Base-by-base conservation (phyloP, 2,888 invertebrate species). In the Boloria euphrosyne region DNA sequence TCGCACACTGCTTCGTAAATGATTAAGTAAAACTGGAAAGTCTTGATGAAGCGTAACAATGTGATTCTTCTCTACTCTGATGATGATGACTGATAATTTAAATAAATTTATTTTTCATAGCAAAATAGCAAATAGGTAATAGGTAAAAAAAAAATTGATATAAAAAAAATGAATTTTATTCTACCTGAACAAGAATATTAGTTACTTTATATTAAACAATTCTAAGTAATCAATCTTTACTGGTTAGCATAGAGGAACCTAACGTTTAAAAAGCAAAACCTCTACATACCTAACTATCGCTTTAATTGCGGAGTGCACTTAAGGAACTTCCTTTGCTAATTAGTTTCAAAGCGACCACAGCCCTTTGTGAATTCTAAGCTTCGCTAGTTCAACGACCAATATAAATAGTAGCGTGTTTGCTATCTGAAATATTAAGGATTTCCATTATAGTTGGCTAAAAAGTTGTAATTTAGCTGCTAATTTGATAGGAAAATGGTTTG, bases 321-420 rank as follows among this genome's bases (percentile, higher is more conserved):
- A 61, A 61, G 60, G 53, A 66, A 66, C 66, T 66, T 70, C 61
- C 65, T 62, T 65, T 60, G 55, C 83, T 89, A 89, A 90, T 90
- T 91, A 90, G 89, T 86, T 86, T 86, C 86, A 89, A 90, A 91
- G 86, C 85, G 85, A 84, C 88, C 89, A 83, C 89, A 85, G 78
- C 82, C 86, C 87, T 90, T 91, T 90, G 88, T 87, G 83, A 87
- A 87, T 86, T 87, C 86, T 81, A 87, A 87, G 85, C 87, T 86
- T 88, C 85, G 84, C 84, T 85, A 84, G 84, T 82, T 81, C 80
- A 83, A 82, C 81, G 83, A 79, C 82, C 82, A 83, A 85, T 86
- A 85, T 82, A 82, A 87, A 87, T 85, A 86, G 83, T 85, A 78
- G 84, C 84, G 85, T 84, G 86, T 84, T 76, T 82, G 81, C 80